Percentiles rank a stretch among this genome's conserved stretches.
These are phyloP conservation scores for Cepaea hortensis DNA, from an alignment of 2,888 invertebrate species.

Conservation along the genomic window DNA sequence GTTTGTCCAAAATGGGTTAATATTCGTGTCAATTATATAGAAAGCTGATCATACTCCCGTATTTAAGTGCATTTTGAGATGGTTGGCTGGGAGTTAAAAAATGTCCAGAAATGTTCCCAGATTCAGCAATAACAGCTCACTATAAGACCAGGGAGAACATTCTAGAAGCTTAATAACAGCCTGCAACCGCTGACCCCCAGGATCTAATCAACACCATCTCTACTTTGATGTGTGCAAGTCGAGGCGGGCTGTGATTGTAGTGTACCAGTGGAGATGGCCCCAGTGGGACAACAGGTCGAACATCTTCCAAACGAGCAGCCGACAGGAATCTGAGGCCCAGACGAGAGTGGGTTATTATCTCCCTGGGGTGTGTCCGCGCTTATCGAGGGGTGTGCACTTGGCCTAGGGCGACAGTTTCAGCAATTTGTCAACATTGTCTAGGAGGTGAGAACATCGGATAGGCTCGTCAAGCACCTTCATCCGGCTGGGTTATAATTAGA, in stretches of 20 bases:
- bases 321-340: conserved; percentile 30
- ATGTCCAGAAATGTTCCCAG: too few relatives aligned
- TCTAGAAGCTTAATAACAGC: too few relatives aligned
- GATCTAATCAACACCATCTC: conserved; percentile 25
- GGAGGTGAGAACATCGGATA: conserved; percentile 17
- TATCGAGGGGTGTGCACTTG: conserved; percentile 5
- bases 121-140: too few relatives aligned
- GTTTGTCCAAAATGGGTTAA: too few relatives aligned
- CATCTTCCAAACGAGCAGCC: conserved; percentile 41
- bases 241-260: conserved; percentile 4
- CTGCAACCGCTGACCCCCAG: too few relatives aligned
- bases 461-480: too few relatives aligned
- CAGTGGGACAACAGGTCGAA: conserved; percentile 30
- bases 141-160: too few relatives aligned
- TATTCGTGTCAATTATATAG: too few relatives aligned
- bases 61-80: too few relatives aligned
- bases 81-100: too few relatives aligned
- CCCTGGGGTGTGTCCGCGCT: conserved; percentile 24
- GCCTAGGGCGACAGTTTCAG: conserved; percentile 22
- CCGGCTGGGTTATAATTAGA: too few relatives aligned
- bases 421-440: conserved; percentile 36
- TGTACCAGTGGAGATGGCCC: background rate
- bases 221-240: conserved; percentile 24
- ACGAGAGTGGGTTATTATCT: conserved; percentile 37
- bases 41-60: too few relatives aligned